Base-by-base conservation (phyloP, 2,797 vertebrate genomes). In the Argentina silus region DNA sequence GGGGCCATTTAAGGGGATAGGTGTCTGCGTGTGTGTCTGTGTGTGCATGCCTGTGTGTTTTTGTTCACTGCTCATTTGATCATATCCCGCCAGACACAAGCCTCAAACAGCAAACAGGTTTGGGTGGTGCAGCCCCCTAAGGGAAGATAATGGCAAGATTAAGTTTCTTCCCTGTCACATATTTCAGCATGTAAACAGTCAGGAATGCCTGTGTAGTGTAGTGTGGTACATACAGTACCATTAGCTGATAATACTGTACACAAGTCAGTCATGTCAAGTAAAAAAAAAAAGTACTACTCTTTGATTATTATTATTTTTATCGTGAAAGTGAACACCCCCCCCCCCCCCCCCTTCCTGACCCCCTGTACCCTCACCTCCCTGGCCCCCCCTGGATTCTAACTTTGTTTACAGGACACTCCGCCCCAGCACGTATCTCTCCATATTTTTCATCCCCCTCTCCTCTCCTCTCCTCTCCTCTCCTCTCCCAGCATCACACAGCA, bases 401-500 rank as follows among this genome's bases (percentile, higher is more conserved):
- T 59, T 21, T 48, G 47, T 23, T 23, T 23, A 17, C 19, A 9
- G 19, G 56, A 59, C 56, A 56, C 55, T 56, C 17, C 5, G 56
- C 56, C 56, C 56, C 56, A 59, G 56, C 56, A 59, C 19, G 56
- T 59, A 8, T 59, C 7, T 48, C 47, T 12, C 1, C 47, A 48
- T 48, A 12, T 8, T 48, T 12, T 36, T 36, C 27, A 2, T 2
- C 47, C 3, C 56, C 56, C 19, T 59, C 17, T 59, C 56, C 56
- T 23, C 7, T 21, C 17, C 56, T 21, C 56, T 59, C 56, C 56
- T 59, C 61, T 44, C 61, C 61, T 53, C 14, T 3, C 36, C 61
- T 44, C 27, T 44, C 42, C 5, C 42, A 8, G 36, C 27, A 15
- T 42, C 53, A 57, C 61, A 79, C 81, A 42, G 3, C 10, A 21